Base-by-base conservation (phyloP, 2,888 invertebrate genomes). In the Syritta pipiens region DNA sequence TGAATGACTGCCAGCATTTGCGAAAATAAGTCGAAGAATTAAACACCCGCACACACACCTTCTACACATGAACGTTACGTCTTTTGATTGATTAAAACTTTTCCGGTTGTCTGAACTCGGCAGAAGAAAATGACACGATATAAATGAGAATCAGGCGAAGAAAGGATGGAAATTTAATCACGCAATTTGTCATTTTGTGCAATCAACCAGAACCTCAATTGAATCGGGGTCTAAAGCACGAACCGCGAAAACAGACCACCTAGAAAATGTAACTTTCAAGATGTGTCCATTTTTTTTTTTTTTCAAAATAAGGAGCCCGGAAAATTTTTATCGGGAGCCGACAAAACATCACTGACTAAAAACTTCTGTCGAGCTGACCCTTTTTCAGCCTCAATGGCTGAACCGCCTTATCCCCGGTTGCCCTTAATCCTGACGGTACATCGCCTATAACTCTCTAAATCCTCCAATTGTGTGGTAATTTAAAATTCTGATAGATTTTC, bases 61-160 rank as follows among this genome's bases (percentile, higher is more conserved):
- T n/a, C 24, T 28, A 17, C 68, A 49, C 42, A 63, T 44, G 55
- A 62, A 69, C 69, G 69, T 44, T 19, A 30, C 35, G 20, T 57
- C 57, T 76, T 48, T 57, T 76, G 76, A 76, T 76, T 76, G 76
- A 76, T 76, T 76, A 76, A 69, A 76, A 49, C 28, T 51, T 62
- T 76, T 71, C 71, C 57, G 37, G 63, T 76, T 69, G 63, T 76
- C 69, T 57, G 51, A 30, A 63, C 69, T 49, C 20, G 63, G 59
- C 69, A 37, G 59, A n/a, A 59, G 40, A 42, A 32, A 44, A 60
- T 53, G n/a, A 49, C 62, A 55, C 26, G 12, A 42, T 10, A 60
- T 59, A 49, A 46, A 44, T 10, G 24, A 46, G 17, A 48, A 26
- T 9, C 2, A 10, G 17, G n/a, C 7, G 22, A 7, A 19, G 30